Percentiles rank a stretch among this genome's conserved stretches.
Conservation (phyloP, 1,140 invertebrate species). For the Popillia japonica region DNA sequence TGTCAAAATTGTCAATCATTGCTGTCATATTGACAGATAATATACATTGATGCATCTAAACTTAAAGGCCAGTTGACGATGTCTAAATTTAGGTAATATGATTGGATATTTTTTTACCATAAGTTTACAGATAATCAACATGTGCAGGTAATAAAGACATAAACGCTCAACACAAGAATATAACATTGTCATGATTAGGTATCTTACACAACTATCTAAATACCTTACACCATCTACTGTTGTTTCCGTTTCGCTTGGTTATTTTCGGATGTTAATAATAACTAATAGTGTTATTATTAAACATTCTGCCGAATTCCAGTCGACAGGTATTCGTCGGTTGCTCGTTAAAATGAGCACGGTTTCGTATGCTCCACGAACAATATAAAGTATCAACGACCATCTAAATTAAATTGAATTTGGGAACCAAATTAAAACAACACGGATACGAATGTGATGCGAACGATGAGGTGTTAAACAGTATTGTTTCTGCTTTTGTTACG, state of each 20-base stretch:
- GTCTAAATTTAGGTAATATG: too few relatives aligned
- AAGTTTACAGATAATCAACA: too few relatives aligned
- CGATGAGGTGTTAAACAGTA: neutral
- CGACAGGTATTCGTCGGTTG: neutral
- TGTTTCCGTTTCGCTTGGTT: slow-evolving; percentile 4
- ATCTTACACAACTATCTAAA: too few relatives aligned
- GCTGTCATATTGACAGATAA: too few relatives aligned
- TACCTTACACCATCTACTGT: neutral
- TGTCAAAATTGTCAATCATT: too few relatives aligned
- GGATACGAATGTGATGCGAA: neutral
- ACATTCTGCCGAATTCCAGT: neutral
- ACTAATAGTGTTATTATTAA: neutral
- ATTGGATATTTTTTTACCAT: too few relatives aligned
- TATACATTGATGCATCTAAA: too few relatives aligned
- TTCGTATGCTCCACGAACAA: neutral
- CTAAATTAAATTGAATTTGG: slow-evolving; percentile 6
- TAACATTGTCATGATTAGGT: too few relatives aligned
- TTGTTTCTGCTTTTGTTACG: neutral
- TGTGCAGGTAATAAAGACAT: too few relatives aligned
- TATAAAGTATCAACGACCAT: slow-evolving; percentile 4
- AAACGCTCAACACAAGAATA: too few relatives aligned
- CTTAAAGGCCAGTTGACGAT: too few relatives aligned
- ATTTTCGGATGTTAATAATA: neutral
- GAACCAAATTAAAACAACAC: neutral
- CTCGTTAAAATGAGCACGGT: slow-evolving; percentile 1